Evolutionary conservation across 2,113 vertebrate genomes (phyloP), one percentile per base, ranked within the genome.

Genomic region (Verasper variegatus): DNA sequence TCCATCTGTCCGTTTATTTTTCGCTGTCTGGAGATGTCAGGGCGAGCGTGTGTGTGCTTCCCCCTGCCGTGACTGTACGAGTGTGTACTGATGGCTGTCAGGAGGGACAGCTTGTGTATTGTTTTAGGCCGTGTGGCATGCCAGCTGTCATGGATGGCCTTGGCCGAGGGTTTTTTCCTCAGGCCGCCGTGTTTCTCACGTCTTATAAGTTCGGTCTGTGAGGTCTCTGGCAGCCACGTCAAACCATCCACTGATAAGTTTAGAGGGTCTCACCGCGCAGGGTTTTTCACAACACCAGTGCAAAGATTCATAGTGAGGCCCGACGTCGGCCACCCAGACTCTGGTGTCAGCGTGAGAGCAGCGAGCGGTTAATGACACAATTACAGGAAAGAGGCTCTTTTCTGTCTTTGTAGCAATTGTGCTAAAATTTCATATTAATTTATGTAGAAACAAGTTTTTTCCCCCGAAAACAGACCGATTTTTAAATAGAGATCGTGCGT

Each of bases 1-100:
- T 89, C 90, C 91, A 81, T 82, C 57, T 77, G 77, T 86, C 78
- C 59, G 81, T 92, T 93, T 93, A 91, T 92, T 93, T 93, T 92
- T 88, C 69, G 71, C 86, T 88, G 86, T 93, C 91, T 89, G 87
- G 76, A 85, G 88, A 84, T 75, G 86, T 80, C 67, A 76, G 88
- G 69, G 77, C 61, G 7, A 85, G 65, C 62, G 54, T 79, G 82
- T 77, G 84, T 82, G 40, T 42, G 40, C 86, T 78, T 71, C 81
- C 64, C 75, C 84, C 76, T 66, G 61, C 83, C 75, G 65, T 83
- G 88, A 86, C 84, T 61, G 83, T 68, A 76, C 61, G 14, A 82
- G 71, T 81, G 86, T 84, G 86, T 82, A 78, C 83, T 18, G 84
- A 86, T 66, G 85, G 85, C 88, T 76, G 68, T 86, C 73, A 73